These are phyloP conservation scores for Chrysomallon squamiferum DNA, from an alignment of 1,140 invertebrate genomes.

Conservation along the genomic window DNA sequence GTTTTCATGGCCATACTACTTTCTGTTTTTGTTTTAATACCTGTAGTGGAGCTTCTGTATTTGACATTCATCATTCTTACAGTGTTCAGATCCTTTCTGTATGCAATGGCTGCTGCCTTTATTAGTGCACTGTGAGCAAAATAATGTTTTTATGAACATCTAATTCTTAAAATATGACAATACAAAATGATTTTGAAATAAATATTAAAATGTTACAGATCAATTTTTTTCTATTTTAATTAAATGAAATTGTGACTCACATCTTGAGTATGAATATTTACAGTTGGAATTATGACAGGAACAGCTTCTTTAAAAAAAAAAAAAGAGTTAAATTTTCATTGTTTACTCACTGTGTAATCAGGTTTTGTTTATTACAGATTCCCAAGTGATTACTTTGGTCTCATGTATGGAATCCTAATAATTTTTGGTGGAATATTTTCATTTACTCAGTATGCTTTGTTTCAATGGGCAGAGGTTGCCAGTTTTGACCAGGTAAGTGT, in stretches of 20 bases:
- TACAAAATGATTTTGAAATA: no score
- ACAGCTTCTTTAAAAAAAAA: no score
- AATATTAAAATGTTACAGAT: no score
- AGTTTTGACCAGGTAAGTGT: conserved; percentile 29
- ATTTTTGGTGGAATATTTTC: conserved; percentile 31
- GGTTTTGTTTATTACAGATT: conserved; percentile 27
- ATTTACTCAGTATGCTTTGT: conserved; percentile 39
- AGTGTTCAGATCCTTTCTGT: conserved; percentile 43
- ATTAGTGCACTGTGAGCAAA: conserved; percentile 41
- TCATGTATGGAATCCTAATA: conserved; percentile 43
- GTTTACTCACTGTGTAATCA: no score
- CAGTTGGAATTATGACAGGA: no score
- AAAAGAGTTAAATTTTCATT: no score
- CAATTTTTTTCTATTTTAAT: no score
- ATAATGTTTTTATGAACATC: no score
- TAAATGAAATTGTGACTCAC: no score
- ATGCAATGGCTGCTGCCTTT: conserved; percentile 38
- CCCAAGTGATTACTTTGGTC: conserved; percentile 44
- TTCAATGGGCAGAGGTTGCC: conserved; percentile 32
- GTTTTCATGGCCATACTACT: conserved; percentile 26
- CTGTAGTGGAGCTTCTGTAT: conserved; percentile 19
- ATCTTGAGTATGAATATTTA: no score
- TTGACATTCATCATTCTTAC: conserved; percentile 32
- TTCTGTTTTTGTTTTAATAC: conserved; percentile 32
- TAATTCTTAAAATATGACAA: no score